These are phyloP conservation scores for Bugulina stolonifera DNA, from an alignment of 2,888 invertebrate genomes.

Conservation along the genomic window DNA sequence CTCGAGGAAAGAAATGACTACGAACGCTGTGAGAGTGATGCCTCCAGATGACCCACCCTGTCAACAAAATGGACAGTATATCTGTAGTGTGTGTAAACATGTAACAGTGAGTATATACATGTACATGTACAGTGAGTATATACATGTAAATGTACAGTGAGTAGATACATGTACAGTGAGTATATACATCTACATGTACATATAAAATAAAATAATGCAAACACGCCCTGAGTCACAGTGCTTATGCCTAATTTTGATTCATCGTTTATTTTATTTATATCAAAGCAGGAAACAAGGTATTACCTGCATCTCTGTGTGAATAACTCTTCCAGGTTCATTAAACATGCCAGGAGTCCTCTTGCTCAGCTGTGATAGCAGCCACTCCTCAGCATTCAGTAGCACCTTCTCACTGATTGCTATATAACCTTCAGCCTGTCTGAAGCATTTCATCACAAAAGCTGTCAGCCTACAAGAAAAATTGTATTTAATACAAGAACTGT, in stretches of 20 bases:
- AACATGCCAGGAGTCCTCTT: slow-evolving; percentile 61
- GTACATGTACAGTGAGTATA: too few species aligned
- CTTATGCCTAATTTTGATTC: too few species aligned
- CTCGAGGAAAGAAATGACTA: slow-evolving; percentile 63
- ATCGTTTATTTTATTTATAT: too few species aligned
- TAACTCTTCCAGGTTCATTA: slow-evolving; percentile 63
- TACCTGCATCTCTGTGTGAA: slow-evolving; percentile 66
- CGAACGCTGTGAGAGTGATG: slow-evolving; percentile 74
- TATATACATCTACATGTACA: too few species aligned
- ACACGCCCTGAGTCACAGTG: too few species aligned
- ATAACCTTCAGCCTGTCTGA: slow-evolving; percentile 63
- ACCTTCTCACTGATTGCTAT: slow-evolving; percentile 65
- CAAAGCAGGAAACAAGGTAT: not conserved
- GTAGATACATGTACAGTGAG: too few species aligned
- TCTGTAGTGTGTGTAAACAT: too few species aligned
- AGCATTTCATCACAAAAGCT: slow-evolving; percentile 71
- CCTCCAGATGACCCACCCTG: slow-evolving; percentile 64
- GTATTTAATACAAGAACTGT: too few species aligned
- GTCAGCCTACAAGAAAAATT: slow-evolving; percentile 66
- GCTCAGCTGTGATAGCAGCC: slow-evolving; percentile 60
- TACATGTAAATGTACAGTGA: too few species aligned
- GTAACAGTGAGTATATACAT: too few species aligned
- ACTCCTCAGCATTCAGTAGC: slow-evolving; percentile 62
- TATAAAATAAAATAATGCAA: not conserved
- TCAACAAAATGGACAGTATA: too few species aligned